Percentiles rank a stretch among this genome's conserved stretches.
Conservation (phyloP, 2,113 vertebrate genomes). For the Phrynosoma platyrhinos region DNA sequence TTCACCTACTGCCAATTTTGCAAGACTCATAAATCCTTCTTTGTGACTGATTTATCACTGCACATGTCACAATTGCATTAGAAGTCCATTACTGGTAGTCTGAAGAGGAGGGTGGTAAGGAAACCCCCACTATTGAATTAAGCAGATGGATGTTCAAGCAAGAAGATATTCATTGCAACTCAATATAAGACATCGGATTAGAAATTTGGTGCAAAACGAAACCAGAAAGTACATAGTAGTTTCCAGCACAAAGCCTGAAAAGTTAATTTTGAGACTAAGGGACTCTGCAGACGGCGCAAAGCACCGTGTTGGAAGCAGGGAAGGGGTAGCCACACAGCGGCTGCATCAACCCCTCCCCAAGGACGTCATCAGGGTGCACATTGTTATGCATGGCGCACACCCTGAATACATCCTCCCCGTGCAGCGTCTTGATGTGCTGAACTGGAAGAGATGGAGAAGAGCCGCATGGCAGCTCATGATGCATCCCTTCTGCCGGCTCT, state of each 20-base stretch:
- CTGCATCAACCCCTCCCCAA: too few relatives aligned
- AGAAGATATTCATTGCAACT: slow-evolving; percentile 37
- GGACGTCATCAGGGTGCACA: too few relatives aligned
- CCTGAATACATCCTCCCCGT: too few relatives aligned
- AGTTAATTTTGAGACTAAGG: too few relatives aligned
- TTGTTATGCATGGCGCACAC: too few relatives aligned
- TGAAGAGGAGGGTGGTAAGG: slow-evolving; percentile 31
- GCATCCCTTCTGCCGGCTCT: too few relatives aligned
- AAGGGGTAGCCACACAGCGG: too few relatives aligned
- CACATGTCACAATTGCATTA: slow-evolving; percentile 71
- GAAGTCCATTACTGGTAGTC: slow-evolving; percentile 74
- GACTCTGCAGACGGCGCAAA: too few relatives aligned
- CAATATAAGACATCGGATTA: slow-evolving; percentile 41
- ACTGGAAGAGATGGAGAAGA: too few relatives aligned
- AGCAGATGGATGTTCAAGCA: slow-evolving; percentile 44
- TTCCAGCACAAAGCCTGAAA: background rate
- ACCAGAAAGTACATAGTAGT: background rate
- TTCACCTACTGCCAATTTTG: slow-evolving; percentile 61
- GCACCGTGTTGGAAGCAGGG: too few relatives aligned
- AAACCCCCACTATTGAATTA: slow-evolving; percentile 55
- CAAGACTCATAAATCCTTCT: slow-evolving; percentile 71
- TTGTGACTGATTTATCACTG: slow-evolving; percentile 68
- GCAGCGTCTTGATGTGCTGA: too few relatives aligned
- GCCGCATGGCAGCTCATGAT: too few relatives aligned
- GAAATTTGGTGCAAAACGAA: background rate